Percentiles rank a stretch among this genome's conserved stretches.
Conservation (phyloP, 2,797 vertebrate species). For the Mormyrus hasselquistii region DNA sequence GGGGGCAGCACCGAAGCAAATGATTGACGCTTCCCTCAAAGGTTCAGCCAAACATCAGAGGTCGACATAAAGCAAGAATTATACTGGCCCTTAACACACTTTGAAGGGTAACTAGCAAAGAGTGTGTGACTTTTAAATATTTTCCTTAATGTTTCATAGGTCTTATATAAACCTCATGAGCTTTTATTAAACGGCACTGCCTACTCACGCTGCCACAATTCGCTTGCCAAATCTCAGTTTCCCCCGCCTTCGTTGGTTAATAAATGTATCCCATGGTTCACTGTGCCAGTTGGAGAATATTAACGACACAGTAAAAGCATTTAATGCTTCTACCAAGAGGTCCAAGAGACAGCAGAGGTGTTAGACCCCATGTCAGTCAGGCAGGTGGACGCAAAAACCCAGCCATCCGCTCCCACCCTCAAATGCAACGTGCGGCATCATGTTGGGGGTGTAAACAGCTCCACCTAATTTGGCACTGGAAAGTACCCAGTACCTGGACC, state of each 20-base stretch:
- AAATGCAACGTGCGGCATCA: not conserved
- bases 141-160: constrained; percentile 24
- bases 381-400: not conserved
- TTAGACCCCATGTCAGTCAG: not conserved
- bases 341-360: not conserved
- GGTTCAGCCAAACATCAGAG: not conserved
- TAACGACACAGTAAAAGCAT: not conserved
- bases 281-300: not conserved
- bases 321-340: not conserved
- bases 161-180: constrained; percentile 22
- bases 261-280: constrained; percentile 1
- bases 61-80: not conserved
- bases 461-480: not conserved
- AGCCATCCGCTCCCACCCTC: not conserved
- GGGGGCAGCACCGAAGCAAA: not conserved
- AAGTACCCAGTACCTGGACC: not conserved
- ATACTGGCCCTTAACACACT: not conserved
- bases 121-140: constrained; percentile 17
- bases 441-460: not conserved
- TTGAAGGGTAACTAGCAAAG: constrained; percentile 6
- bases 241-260: not conserved
- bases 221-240: not conserved
- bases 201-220: not conserved
- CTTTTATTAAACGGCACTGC: constrained; percentile 1
- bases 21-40: not conserved